Base-by-base conservation (phyloP, 2,797 vertebrate genomes). In the Mormyrops boulengeri region DNA sequence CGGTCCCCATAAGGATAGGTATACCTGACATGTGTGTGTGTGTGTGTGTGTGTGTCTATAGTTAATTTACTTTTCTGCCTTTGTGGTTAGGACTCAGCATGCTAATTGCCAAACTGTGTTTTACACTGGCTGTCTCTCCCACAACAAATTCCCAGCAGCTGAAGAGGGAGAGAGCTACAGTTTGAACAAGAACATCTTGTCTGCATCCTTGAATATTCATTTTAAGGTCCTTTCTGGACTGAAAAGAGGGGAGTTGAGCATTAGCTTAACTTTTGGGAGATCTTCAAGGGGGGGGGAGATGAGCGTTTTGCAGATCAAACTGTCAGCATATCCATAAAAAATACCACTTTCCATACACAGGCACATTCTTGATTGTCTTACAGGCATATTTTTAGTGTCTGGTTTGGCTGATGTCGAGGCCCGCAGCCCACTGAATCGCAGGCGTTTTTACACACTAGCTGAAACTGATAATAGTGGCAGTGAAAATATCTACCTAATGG, bases 401-500 rank as follows among this genome's bases (percentile, higher is more conserved):
- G 57, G 84, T 69, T 49, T 69, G 62, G 52, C 38, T 49, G 41
- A 11, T 11, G 11, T 30, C 6, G 26, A 73, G 53, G 22, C 38
- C 88, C 17, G 4, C 19, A 17, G 38, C 30, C 55, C 80, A 62
- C 44, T 85, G 52, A 85, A 60, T 41, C 38, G 47, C 73, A 38
- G 34, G 6, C 26, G 6, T 77, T 77, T 47, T 19, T 14, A n/a
- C 44, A 53, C 41, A 19, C 84, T 49, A 85, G 57, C 57, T 86
- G 7, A 86, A 69, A 85, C 82, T 52, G 77, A 14, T 85, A 85
- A 87, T 19, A 47, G 11, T 19, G 93, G 92, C 93, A 95, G 94
- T 94, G 94, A 94, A 88, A 92, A 93, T 94, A 93, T 95, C 93
- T 91, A 19, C 14, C 62, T 85, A 89, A 60, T 93, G 94, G 92